A percentile compares a stretch with the other conserved stretches of the same genome.
These are phyloP conservation scores for Noctilio leporinus DNA, from an alignment of 2,113 vertebrate genomes.

Conservation along the genomic window DNA sequence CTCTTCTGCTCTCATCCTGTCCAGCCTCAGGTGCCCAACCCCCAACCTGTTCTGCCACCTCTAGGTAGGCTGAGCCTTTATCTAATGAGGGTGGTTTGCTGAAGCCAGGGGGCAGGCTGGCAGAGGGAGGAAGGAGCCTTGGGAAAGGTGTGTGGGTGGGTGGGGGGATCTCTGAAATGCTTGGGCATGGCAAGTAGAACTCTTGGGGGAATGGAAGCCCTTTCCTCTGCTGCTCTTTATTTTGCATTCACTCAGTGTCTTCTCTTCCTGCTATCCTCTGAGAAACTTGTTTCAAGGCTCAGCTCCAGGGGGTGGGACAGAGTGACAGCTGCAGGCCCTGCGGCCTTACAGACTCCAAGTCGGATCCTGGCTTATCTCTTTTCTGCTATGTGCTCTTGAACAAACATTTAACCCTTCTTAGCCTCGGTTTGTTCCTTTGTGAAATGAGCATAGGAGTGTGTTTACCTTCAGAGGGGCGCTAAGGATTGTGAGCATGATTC, in stretches of 20 bases:
- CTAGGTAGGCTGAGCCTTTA: background rate
- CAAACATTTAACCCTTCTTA: background rate
- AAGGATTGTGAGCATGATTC: background rate
- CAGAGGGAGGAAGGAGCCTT: background rate
- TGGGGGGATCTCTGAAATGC: background rate
- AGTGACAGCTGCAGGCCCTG: background rate
- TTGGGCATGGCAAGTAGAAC: background rate
- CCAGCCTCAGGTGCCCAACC: background rate
- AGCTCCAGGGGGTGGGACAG: background rate
- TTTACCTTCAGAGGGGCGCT: background rate
- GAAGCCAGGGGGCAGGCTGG: background rate
- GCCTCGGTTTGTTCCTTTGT: background rate
- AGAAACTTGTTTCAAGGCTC: background rate
- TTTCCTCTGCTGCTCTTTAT: background rate
- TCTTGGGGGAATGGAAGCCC: background rate
- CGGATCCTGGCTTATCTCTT: background rate
- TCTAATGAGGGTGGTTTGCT: background rate
- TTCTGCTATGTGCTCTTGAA: background rate
- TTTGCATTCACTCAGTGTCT: background rate
- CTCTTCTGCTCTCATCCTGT: background rate
- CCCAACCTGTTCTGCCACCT: background rate
- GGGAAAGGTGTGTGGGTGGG: background rate
- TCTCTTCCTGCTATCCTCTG: background rate
- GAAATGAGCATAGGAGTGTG: background rate
- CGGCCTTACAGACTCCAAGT: background rate